Evolutionary conservation across 2,797 vertebrate species (phyloP).

Genomic region (Poecilia velifera): DNA sequence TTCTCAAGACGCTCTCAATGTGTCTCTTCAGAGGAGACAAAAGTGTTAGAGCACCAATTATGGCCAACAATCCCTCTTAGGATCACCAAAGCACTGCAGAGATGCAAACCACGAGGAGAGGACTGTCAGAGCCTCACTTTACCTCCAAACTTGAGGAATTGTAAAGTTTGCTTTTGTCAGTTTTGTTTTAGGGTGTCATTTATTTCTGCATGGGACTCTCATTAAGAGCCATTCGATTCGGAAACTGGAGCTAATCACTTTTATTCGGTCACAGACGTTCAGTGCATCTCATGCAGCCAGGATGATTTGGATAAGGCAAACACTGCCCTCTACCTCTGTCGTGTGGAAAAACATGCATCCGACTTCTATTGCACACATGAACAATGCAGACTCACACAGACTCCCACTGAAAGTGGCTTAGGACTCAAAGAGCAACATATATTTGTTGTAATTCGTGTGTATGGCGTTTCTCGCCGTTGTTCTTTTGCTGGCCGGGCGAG

Average conservation of each 20-base stretch:
- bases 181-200: not conserved
- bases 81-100: conserved; percentile 23
- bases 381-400: not conserved
- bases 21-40: conserved; percentile 61
- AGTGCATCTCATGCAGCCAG: not conserved
- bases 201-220: not conserved
- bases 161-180: not conserved
- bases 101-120: conserved; percentile 27
- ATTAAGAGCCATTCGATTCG: not conserved
- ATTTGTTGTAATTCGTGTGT: conserved; percentile 21
- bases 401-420: conserved; percentile 7
- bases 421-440: conserved; percentile 6
- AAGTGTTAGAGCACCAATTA: conserved; percentile 59
- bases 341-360: conserved; percentile 37
- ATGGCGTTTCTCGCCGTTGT: conserved; percentile 14
- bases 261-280: not conserved
- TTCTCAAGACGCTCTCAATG: conserved; percentile 62
- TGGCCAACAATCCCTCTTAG: conserved; percentile 38
- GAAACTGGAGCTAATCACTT: not conserved
- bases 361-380: not conserved
- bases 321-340: conserved; percentile 75
- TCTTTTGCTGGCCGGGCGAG: conserved; percentile 34
- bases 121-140: conserved; percentile 10
- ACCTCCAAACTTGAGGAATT: not conserved
- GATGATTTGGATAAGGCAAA: conserved; percentile 52